Base-by-base conservation (phyloP, 2,888 invertebrate genomes). In the Tiphia femorata region DNA sequence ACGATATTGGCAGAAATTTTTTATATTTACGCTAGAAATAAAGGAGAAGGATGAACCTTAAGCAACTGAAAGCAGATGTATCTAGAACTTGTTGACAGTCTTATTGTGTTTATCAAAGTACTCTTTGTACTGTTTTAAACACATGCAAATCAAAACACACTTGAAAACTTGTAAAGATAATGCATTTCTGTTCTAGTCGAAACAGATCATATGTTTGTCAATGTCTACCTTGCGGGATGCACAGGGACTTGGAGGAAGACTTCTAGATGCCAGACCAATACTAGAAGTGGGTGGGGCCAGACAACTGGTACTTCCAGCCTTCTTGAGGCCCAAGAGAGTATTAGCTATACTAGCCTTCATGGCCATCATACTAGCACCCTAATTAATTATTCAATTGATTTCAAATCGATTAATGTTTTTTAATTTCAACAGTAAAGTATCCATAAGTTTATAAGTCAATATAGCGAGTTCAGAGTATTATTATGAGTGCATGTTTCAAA, bases 241-340 rank as follows among this genome's bases (percentile, higher is more conserved):
- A 77, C 81, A 82, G 78, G 83, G 83, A 80, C 83, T 83, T 76
- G 80, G 83, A 76, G 83, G 83, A 67, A 83, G 82, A 78, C 83
- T 83, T 78, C 82, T 79, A 66, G 83, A 82, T 75, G 80, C 76
- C 76, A 79, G 70, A 75, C 79, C 79, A 61, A 72, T 73, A 68
- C 79, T 76, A 63, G 82, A 77, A 82, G 72, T 84, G 86, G 91
- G 91, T 76, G 90, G 89, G 42, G 89, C 87, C 66, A 92, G 84
- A 80, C 87, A 89, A 80, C 90, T 90, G 42, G 90, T 90, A 66
- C 91, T 91, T 78, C 91, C 91, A 49, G 90, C 91, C 68, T 91
- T 86, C 82, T 91, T 90, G 70, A 91, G 85, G 64, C 88, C 87
- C 81, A 86, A 84, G 35, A 82, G 76, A 59, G 83, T 83, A 75